These are phyloP conservation scores for Enteromius unitaeniatus DNA, from an alignment of 2,797 vertebrate species.

Conservation along the genomic window DNA sequence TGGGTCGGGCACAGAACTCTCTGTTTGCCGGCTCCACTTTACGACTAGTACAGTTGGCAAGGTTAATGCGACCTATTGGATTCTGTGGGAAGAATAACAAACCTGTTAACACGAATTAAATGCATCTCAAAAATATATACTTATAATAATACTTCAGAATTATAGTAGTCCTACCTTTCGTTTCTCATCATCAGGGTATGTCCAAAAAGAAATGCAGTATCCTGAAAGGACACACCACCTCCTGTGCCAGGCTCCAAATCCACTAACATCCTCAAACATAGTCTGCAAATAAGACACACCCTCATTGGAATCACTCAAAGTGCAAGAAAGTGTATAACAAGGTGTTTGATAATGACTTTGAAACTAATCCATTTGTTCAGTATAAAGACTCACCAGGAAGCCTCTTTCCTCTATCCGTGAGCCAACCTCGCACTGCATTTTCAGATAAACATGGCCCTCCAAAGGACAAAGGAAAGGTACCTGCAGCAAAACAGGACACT, in stretches of 20 bases:
- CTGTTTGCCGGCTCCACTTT: slow-evolving; percentile 91
- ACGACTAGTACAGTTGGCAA: slow-evolving; percentile 90
- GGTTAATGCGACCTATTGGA: slow-evolving; percentile 89
- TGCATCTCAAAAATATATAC: not conserved
- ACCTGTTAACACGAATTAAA: not conserved
- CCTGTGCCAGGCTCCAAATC: slow-evolving; percentile 95
- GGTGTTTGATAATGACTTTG: not conserved
- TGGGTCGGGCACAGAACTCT: slow-evolving; percentile 94
- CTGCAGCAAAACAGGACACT: slow-evolving; percentile 68
- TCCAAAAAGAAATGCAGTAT: slow-evolving; percentile 96
- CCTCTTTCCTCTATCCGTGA: slow-evolving; percentile 88
- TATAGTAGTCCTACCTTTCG: slow-evolving; percentile 82
- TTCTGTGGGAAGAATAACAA: slow-evolving; percentile 71
- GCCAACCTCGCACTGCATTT: slow-evolving; percentile 91
- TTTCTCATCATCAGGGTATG: slow-evolving; percentile 95
- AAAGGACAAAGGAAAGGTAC: slow-evolving; percentile 92
- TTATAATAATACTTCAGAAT: not conserved
- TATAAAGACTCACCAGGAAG: slow-evolving; percentile 86
- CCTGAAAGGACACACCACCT: slow-evolving; percentile 94
- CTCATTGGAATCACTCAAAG: not conserved
- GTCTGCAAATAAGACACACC: slow-evolving; percentile 76
- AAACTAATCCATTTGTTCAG: not conserved
- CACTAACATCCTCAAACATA: slow-evolving; percentile 98
- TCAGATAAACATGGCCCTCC: slow-evolving; percentile 93
- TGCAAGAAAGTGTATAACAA: not conserved